These are phyloP conservation scores for Mesochorus sp. DNA, from an alignment of 2,888 invertebrate genomes.

Conservation along the genomic window DNA sequence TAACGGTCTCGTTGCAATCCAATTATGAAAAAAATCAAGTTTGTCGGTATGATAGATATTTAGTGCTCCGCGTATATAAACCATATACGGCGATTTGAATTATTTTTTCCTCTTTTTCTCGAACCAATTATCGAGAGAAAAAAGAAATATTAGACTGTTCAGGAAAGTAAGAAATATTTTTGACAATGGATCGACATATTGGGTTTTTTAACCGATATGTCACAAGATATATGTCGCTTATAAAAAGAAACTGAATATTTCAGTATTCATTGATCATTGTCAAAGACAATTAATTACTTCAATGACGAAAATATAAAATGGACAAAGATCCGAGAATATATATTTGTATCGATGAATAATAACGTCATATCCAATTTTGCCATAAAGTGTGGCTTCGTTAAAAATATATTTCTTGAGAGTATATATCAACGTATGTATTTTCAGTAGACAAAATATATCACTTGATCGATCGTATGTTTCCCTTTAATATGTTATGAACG, in stretches of 20 bases:
- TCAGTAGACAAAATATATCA: conserved; percentile 18
- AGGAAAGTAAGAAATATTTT: too few relatives aligned
- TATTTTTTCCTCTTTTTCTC: too few relatives aligned
- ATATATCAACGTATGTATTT: neutral
- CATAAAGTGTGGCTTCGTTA: conserved; percentile 37
- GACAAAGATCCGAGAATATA: neutral
- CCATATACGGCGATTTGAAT: too few relatives aligned
- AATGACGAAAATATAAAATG: neutral
- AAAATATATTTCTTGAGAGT: conserved; percentile 20
- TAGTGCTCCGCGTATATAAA: neutral
- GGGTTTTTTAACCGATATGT: too few relatives aligned
- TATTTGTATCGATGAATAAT: neutral
- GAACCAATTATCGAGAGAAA: too few relatives aligned
- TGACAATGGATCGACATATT: too few relatives aligned
- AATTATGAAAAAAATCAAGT: conserved; percentile 5
- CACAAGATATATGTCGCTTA: neutral
- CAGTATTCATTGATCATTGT: neutral
- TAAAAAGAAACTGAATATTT: neutral
- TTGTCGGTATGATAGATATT: neutral
- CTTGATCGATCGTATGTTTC: neutral
- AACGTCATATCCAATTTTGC: conserved; percentile 30
- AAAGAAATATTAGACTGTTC: too few relatives aligned
- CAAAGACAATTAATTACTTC: neutral
- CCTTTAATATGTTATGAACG: conserved; percentile 14
- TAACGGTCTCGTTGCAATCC: conserved; percentile 24